A percentile compares a stretch with the other conserved stretches of the same genome.
Evolutionary conservation across 2,888 invertebrate species (phyloP).

Genomic region (Agriopis aurantiaria): DNA sequence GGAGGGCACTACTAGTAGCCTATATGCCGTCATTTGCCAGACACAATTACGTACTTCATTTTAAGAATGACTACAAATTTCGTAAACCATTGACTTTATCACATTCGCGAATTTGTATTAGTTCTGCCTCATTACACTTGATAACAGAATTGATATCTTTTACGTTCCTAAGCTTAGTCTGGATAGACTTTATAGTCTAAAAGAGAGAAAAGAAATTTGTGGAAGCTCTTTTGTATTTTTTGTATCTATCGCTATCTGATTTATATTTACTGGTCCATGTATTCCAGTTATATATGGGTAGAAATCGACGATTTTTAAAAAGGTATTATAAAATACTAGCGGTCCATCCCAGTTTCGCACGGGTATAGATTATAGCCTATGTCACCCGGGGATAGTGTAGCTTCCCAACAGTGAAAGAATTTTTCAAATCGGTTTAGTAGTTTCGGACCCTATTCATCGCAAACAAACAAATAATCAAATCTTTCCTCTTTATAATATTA

Average conservation of each 20-base stretch:
- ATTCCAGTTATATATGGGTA: too few species aligned
- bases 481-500: too few species aligned
- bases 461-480: too few species aligned
- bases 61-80: constrained; percentile 8
- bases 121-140: constrained; percentile 8
- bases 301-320: too few species aligned
- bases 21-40: background rate
- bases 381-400: too few species aligned
- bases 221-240: background rate
- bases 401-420: too few species aligned
- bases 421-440: too few species aligned
- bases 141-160: constrained; percentile 16
- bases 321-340: too few species aligned
- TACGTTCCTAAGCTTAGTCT: constrained; percentile 3
- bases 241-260: background rate
- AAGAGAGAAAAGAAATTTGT: background rate
- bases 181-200: background rate
- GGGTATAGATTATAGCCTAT: too few species aligned
- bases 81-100: constrained; percentile 16
- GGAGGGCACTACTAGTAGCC: too few species aligned
- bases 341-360: too few species aligned
- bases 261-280: background rate
- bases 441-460: too few species aligned
- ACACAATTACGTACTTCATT: background rate
- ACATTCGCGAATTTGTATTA: constrained; percentile 8